Base-by-base conservation (phyloP, 2,888 invertebrate species). In the Callosobruchus maculatus region DNA sequence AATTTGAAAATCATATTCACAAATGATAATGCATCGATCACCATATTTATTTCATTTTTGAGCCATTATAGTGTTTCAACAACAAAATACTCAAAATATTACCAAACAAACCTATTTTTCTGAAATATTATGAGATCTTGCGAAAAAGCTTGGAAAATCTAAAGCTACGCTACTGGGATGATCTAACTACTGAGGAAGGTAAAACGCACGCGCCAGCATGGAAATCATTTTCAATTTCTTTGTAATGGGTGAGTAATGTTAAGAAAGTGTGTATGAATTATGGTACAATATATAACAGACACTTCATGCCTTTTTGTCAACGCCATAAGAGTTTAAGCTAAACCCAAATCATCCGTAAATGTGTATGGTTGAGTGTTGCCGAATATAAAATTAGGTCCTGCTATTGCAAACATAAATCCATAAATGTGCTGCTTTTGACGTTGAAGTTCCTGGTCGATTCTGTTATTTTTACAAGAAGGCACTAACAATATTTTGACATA, bases 181-280 rank as follows among this genome's bases (percentile, higher is more conserved):
- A 75, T 75, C 80, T 82, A 84, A 82, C 81, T 81, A 82, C 81
- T 71, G 68, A 74, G 73, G 73, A 18, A 49, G 49, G 71, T 77
- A 77, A 78, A 80, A 84, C 86, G 86, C 87, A 85, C 86, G 86
- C 87, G 87, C 87, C 87, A 87, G 87, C 87, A 87, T 87, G 87
- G 87, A 87, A 87, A 87, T 87, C 86, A 86, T 68, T 21, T 22
- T 21, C 68, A 68, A 68, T 68, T 49, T 49, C 18, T 49, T 49
- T 49, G 49, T 49, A 49, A 49, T 49, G 49, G 49, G 49, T 49
- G 49, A 49, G 49, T 49, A 49, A 49, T 49, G 49, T 49, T 49
- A 49, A 49, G 49, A 49, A 49, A 49, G 49, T 49, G 49, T 49
- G 49, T 49, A 49, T 49, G 49, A 49, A 49, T 49, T 49, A 49